Evolutionary conservation across 2,113 vertebrate species (phyloP).

Genomic region (Ciconia maguari): DNA sequence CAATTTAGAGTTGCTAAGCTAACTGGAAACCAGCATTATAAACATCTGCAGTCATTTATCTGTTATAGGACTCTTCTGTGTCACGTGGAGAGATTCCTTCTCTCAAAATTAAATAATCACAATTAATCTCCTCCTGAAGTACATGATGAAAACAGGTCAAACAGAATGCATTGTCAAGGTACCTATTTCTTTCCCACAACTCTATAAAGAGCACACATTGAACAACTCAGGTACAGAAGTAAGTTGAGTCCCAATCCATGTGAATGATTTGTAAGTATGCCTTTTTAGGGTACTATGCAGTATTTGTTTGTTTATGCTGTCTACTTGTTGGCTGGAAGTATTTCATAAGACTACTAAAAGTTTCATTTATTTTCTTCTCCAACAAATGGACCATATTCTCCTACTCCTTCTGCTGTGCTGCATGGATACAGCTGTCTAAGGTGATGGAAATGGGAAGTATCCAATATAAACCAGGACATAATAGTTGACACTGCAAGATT

Average conservation of each 20-base stretch:
- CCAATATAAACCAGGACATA: neutral
- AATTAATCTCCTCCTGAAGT: neutral
- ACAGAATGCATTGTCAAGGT: neutral
- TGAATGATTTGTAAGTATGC: neutral
- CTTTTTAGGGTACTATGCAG: neutral
- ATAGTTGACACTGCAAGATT: neutral
- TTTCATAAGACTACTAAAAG: neutral
- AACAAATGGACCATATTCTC: neutral
- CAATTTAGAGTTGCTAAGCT: neutral
- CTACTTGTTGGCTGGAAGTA: neutral
- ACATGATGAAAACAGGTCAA: neutral
- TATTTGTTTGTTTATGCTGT: neutral
- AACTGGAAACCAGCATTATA: neutral
- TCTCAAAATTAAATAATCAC: neutral
- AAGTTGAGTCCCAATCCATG: neutral
- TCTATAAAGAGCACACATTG: neutral
- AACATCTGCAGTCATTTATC: neutral
- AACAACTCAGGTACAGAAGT: neutral
- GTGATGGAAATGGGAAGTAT: neutral
- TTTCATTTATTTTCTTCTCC: neutral
- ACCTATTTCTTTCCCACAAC: neutral
- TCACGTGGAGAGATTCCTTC: neutral
- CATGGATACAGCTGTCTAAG: neutral
- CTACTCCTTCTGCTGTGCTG: neutral
- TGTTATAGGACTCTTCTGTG: neutral